These are phyloP conservation scores for Bovichtus variegatus DNA, from an alignment of 2,797 vertebrate genomes.

Conservation along the genomic window DNA sequence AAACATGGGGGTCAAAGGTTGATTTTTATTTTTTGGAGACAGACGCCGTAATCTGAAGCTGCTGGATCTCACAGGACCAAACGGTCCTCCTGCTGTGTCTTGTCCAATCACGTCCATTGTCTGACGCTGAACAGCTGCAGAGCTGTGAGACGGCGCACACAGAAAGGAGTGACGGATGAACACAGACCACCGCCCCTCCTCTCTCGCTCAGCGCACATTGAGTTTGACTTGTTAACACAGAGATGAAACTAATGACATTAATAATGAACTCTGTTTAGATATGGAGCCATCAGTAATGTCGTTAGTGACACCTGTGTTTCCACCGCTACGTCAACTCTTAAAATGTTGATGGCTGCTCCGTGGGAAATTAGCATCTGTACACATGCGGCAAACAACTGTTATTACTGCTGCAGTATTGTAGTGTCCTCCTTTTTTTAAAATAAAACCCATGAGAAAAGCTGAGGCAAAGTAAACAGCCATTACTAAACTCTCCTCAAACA, in stretches of 20 bases:
- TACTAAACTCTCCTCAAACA: constrained; percentile 5
- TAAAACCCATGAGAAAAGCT: too few relatives aligned
- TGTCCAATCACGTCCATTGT: constrained; percentile 58
- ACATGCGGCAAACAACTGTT: neutral
- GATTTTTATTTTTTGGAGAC: constrained; percentile 2
- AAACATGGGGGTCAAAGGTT: constrained; percentile 5
- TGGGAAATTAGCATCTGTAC: constrained; percentile 3
- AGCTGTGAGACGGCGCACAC: constrained; percentile 39
- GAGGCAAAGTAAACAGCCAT: constrained; percentile 10
- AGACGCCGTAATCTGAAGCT: constrained; percentile 3
- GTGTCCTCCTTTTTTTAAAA: constrained; percentile 18
- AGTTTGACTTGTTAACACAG: constrained; percentile 3
- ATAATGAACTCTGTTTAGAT: constrained; percentile 11
- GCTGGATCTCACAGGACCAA: constrained; percentile 38
- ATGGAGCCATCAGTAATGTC: neutral
- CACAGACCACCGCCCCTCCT: constrained; percentile 12
- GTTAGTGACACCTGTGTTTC: neutral
- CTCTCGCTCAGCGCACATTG: constrained; percentile 6
- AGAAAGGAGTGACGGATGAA: constrained; percentile 52
- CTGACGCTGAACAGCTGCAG: constrained; percentile 64
- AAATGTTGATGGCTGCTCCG: neutral
- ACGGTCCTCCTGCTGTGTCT: constrained; percentile 47
- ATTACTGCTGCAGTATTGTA: neutral
- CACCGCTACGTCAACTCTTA: neutral
- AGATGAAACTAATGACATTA: constrained; percentile 7